Evolutionary conservation across 2,888 invertebrate genomes (phyloP), one percentile per base, ranked within the genome.

Genomic region (Pemphredon lugubris): DNA sequence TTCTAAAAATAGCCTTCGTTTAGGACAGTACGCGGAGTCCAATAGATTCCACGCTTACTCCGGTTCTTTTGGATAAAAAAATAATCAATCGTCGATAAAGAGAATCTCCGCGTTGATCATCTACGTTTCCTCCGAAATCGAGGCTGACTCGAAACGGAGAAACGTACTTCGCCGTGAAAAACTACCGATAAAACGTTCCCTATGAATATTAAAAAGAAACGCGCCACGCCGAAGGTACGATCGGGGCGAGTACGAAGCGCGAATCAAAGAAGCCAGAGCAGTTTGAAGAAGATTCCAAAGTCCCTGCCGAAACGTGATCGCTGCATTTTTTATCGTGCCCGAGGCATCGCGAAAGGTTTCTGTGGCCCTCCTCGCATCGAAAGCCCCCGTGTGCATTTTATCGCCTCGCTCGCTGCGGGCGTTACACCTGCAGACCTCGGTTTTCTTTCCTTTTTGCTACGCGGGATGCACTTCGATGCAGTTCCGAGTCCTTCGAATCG

Each of bases 401-500:
- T 83, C 83, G 83, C 75, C 76, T 72, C 70, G 80, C 77, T 83
- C 81, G 85, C 85, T 82, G 82, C 81, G 73, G 83, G 84, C 84
- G 76, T 81, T 85, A 84, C 86, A 86, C 84, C 84, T 84, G 84
- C 84, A 82, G 78, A 73, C 58, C 45, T 51, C 47, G 61, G 54
- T 64, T 73, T 48, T 64, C 61, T 48, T 75, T 72, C 55, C 70
- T 73, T 77, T 77, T 66, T 51, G 50, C 58, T 20, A 23, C 48
- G 53, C 50, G n/a, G 50, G 60, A 54, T 70, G 47, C 42, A 48
- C 70, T 45, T 53, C 55, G 55, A 20, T 66, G 73, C 72, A 20
- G 45, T 39, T 45, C 30, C 68, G 40, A 54, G 65, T 57, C 30
- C 65, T 11, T 18, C 55, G 63, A 18, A 39, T 9, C 44, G 26